Base-by-base conservation (phyloP, 2,888 invertebrate species). In the Eilema depressum region DNA sequence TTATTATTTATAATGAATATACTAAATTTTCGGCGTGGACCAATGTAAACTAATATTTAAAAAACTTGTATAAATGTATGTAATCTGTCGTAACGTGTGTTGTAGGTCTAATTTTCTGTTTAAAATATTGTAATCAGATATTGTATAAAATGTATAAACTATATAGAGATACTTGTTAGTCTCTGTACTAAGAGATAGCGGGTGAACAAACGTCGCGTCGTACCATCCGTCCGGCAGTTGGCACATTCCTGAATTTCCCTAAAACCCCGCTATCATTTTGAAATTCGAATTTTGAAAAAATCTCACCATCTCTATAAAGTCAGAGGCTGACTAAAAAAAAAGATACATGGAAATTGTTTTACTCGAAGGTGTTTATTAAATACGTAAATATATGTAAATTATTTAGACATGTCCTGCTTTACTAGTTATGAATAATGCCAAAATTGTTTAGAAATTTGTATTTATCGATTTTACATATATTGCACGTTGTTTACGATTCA, bases 11-110 rank as follows among this genome's bases (percentile, higher is more conserved):
- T 57, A 73, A 69, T 70, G 66, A 67, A 70, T 41, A 60, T 67
- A 78, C 25, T 64, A 33, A 63, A 75, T 80, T 73, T 37, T 81
- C 74, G 85, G 85, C 83, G 85, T 83, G 86, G 88, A 88, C 88
- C 88, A 82, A 83, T 79, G 77, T 80, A 75, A 68, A 68, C 57
- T 56, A 72, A 71, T 72, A 66, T 72, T 62, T 56, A 64, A 74
- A 62, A 72, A 64, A 65, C 62, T 67, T 75, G 75, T 81, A 76
- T 76, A 75, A 77, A 75, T 68, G 26, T 83, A 79, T 70, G 63
- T 79, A 71, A 74, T 65, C 68, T 69, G 73, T 77, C 47, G 71
- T 80, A 73, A 76, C 56, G 60, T 72, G 75, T 79, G 75, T 82
- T 75, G 62, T 79, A 79, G 73, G 20, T 53, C 33, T 70, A 60